Conservation (phyloP, 2,797 vertebrate genomes). For the Synanceia verrucosa region DNA sequence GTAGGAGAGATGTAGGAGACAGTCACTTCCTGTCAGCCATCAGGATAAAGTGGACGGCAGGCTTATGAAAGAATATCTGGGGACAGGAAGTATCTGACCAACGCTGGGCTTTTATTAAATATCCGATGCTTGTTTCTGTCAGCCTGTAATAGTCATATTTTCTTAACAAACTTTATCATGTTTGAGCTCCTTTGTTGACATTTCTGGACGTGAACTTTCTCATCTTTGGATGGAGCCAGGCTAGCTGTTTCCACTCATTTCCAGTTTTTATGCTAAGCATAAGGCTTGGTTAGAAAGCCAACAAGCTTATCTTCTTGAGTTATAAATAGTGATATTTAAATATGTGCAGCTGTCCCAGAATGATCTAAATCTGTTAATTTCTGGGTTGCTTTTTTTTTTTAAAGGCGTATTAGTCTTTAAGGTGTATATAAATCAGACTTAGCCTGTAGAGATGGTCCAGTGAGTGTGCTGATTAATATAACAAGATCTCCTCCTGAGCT, state of each 20-base stretch:
- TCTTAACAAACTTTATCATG: not conserved
- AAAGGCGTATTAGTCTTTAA: not conserved
- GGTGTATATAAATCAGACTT: not conserved
- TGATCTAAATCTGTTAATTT: not conserved
- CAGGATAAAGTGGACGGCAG: constrained; percentile 11
- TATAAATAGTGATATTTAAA: not conserved
- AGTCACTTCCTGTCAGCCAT: constrained; percentile 50
- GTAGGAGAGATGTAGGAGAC: constrained; percentile 1
- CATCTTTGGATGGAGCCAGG: not conserved
- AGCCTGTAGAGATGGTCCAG: constrained; percentile 1
- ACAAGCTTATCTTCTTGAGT: not conserved
- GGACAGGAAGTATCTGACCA: not conserved
- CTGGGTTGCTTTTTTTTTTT: too few relatives aligned
- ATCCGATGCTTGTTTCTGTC: not conserved
- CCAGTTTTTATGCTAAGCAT: not conserved
- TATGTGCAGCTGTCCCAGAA: not conserved
- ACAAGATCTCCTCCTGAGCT: constrained; percentile 51
- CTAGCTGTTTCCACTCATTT: not conserved
- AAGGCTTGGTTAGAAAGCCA: too few relatives aligned
- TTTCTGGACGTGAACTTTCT: too few relatives aligned
- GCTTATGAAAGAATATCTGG: not conserved
- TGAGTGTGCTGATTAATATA: constrained; percentile 48
- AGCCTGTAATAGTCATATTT: not conserved
- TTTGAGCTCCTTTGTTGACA: not conserved
- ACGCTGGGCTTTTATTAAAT: not conserved